phyloP scores from a whole-genome alignment of 1,140 invertebrate genomes.

The Bombus turneri region DNA sequence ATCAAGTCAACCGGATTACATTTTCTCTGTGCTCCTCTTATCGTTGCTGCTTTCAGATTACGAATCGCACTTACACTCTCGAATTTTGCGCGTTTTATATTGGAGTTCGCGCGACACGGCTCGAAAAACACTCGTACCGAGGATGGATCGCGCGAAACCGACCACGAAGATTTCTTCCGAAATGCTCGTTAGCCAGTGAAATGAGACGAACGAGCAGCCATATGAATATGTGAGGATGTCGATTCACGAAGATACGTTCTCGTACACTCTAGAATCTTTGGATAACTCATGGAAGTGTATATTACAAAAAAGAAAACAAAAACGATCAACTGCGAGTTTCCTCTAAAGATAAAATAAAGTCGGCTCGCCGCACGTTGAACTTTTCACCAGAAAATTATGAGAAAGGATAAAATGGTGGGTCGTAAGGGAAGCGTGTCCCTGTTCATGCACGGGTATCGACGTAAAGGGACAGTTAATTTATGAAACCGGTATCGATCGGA shows the following conservation, averaged over 20 bases:
- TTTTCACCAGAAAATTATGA: neutral
- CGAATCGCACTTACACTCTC: conserved; percentile 23
- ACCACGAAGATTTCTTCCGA: neutral
- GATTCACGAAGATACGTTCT: too few relatives aligned
- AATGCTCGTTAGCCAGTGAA: neutral
- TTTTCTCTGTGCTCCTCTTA: conserved; percentile 2
- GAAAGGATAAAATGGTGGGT: neutral
- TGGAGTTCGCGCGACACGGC: neutral
- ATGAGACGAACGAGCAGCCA: neutral
- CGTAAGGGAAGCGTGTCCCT: neutral
- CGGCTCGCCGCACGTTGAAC: neutral
- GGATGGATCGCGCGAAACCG: neutral
- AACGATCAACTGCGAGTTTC: too few relatives aligned
- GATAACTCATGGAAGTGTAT: neutral
- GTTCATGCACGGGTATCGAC: conserved; percentile 21
- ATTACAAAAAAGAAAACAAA: neutral
- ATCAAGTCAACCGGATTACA: conserved; percentile 52
- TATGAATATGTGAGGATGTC: neutral
- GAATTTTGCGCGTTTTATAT: conserved; percentile 14
- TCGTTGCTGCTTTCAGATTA: conserved; percentile 50
- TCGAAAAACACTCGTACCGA: neutral
- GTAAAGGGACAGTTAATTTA: conserved; percentile 56
- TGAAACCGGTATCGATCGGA: conserved; percentile 63
- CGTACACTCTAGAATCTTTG: neutral
- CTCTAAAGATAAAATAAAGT: neutral